Evolutionary conservation across 1,140 invertebrate genomes (phyloP), one percentile per base, ranked within the genome.

Genomic region (Drosophila subobscura): DNA sequence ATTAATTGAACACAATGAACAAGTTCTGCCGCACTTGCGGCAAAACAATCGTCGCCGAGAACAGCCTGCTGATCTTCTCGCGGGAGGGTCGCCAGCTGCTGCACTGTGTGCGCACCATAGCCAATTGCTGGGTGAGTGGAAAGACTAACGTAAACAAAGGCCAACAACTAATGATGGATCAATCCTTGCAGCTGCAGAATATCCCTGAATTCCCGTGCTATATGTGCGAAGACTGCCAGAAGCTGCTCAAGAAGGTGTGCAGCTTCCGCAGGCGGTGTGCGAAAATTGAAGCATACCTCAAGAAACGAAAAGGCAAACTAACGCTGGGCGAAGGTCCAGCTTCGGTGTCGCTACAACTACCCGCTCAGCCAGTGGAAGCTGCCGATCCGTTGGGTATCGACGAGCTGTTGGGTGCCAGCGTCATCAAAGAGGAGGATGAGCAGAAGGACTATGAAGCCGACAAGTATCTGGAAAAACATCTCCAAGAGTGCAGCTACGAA

Each of bases 1-100:
- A 53, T 72, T 61, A 41, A 56, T 72, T 61, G 25, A 33, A 20
- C n/a, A 50, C 55, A 46, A 86, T 86, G 83, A 57, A 81, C 10
- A 29, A 71, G 8, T 86, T 68, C 47, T 86, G 81, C 40, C 81
- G 81, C 12, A 78, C 73, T 25, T 86, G 81, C 49, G 81, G 81
- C 37, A 71, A 64, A 59, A 60, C 45, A 0, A 54, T 75, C 3
- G 53, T 51, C 41, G 25, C 53, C 25, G 41, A 86, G n/a, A 53
- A 55, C 20, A 58, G 68, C 14, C 45, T 81, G 0, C 79, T 59
- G 12, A 45, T 86, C 5, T 86, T 78, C 47, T 67, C 81, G 1
- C 10, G 40, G 0, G 40, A 23, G 16, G 64, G 50, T 10, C 64
- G 74, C 2, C 58, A 61, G 0, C 29, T 86, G 2, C 44, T 86